phyloP scores from a whole-genome alignment of 2,797 vertebrate genomes.

The Martes flavigula region DNA sequence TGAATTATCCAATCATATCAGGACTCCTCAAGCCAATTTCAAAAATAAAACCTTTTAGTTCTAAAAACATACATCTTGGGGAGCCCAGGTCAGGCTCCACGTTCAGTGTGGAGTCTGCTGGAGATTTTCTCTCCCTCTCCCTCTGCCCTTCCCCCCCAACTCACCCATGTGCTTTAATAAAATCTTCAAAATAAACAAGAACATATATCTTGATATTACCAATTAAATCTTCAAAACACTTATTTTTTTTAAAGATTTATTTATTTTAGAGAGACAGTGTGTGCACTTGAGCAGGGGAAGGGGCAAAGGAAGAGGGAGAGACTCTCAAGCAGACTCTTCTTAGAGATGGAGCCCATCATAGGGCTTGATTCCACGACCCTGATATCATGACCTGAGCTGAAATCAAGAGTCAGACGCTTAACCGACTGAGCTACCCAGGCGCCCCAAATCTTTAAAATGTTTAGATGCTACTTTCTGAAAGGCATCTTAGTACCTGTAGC shows the following conservation, averaged over 20 bases:
- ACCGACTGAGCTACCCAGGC: neutral
- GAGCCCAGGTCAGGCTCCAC: neutral
- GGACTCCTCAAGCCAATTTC: neutral
- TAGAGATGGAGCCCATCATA: neutral
- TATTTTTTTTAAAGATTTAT: neutral
- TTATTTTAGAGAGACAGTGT: neutral
- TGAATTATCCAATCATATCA: neutral
- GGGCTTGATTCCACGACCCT: neutral
- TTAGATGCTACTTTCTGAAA: slow-evolving; percentile 45
- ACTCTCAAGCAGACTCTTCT: neutral
- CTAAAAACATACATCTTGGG: neutral
- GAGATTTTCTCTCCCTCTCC: neutral
- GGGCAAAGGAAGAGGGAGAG: neutral
- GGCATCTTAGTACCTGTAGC: neutral
- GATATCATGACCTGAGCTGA: neutral
- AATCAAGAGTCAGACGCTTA: neutral
- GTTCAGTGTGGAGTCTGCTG: neutral
- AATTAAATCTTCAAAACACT: slow-evolving; percentile 39
- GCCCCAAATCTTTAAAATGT: slow-evolving; percentile 1
- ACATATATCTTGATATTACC: neutral
- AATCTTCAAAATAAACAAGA: neutral
- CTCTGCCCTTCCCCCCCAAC: neutral
- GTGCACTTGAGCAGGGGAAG: neutral
- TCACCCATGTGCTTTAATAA: neutral
- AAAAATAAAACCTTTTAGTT: slow-evolving; percentile 26